phyloP scores from a whole-genome alignment of 2,113 vertebrate species.

The Dissostichus mawsoni region DNA sequence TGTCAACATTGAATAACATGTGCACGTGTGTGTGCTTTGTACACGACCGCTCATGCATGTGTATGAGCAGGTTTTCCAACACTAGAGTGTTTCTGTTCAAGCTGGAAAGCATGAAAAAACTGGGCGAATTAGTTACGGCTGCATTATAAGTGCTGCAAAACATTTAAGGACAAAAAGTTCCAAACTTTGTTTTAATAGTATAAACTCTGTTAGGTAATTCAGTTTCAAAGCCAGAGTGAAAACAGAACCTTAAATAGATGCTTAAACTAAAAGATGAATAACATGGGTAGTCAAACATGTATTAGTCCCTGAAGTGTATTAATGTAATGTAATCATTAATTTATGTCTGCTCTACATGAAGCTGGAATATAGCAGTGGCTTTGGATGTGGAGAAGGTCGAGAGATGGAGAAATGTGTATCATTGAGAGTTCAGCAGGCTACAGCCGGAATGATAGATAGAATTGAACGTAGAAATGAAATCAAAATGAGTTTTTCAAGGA shows the following conservation, averaged over 20 bases:
- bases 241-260: constrained; percentile 15
- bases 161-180: neutral
- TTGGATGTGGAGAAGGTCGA: constrained; percentile 28
- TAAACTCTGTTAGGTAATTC: neutral
- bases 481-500: constrained; percentile 59
- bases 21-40: neutral
- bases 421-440: constrained; percentile 34
- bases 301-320: constrained; percentile 22
- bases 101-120: neutral
- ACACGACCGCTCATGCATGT: constrained; percentile 7
- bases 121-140: neutral
- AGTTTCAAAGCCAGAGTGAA: constrained; percentile 10
- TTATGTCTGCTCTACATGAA: constrained; percentile 54
- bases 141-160: neutral
- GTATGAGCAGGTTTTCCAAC: neutral
- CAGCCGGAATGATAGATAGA: constrained; percentile 39
- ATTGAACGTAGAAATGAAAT: constrained; percentile 27
- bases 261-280: constrained; percentile 40
- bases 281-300: constrained; percentile 29
- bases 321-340: constrained; percentile 64
- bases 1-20: constrained; percentile 39
- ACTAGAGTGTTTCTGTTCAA: neutral
- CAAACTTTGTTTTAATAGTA: neutral
- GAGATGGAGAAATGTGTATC: constrained; percentile 27
- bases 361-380: constrained; percentile 36